phyloP scores from a whole-genome alignment of 2,888 invertebrate genomes.

The Drosophila monieri region DNA sequence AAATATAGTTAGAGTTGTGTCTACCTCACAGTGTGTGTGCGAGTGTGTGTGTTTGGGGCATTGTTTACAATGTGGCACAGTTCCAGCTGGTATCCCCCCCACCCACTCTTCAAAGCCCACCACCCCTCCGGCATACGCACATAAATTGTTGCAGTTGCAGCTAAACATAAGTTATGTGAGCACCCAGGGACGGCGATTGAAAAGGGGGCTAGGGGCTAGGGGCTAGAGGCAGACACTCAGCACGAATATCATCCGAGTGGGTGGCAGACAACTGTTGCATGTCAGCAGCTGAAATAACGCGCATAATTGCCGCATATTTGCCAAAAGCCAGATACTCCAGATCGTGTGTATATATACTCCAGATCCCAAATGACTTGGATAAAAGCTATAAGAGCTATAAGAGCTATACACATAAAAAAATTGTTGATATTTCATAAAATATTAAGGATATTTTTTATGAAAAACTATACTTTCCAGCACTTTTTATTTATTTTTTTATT shows the following conservation, averaged over 20 bases:
- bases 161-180: slow-evolving; percentile 71
- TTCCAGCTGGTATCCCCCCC: slow-evolving; percentile 36
- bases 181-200: too few relatives aligned
- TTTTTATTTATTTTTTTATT: too few relatives aligned
- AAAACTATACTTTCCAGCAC: too few relatives aligned
- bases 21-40: slow-evolving; percentile 2
- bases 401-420: too few relatives aligned
- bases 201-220: too few relatives aligned
- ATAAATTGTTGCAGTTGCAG: slow-evolving; percentile 63
- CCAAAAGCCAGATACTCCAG: slow-evolving; percentile 8
- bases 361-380: slow-evolving; percentile 3
- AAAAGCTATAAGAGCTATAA: neutral
- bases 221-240: too few relatives aligned
- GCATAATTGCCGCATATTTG: slow-evolving; percentile 70
- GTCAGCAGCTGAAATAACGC: slow-evolving; percentile 67
- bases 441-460: too few relatives aligned
- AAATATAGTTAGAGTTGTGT: slow-evolving; percentile 26
- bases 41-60: slow-evolving; percentile 13
- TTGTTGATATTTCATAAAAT: too few relatives aligned
- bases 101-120: neutral
- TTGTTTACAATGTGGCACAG: slow-evolving; percentile 51
- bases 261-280: slow-evolving; percentile 66
- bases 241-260: slow-evolving; percentile 47
- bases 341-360: slow-evolving; percentile 2
- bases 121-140: slow-evolving; percentile 41